Evolutionary conservation across 2,113 vertebrate species (phyloP), one percentile per base, ranked within the genome.

Genomic region (Ameiurus melas): DNA sequence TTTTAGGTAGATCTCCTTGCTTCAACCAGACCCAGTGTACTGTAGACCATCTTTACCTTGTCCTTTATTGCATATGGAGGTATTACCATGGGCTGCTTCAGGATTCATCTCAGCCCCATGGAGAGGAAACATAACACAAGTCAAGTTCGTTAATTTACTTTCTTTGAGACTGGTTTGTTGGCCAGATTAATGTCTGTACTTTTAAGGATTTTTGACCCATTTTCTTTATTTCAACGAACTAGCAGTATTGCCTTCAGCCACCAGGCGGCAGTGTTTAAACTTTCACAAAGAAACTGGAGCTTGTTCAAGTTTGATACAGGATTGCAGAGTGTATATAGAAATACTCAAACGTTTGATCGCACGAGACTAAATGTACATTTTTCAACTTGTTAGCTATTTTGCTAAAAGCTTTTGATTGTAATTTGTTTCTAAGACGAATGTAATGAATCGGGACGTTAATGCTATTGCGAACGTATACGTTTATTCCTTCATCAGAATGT

Each of bases 231-330:
- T 71, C n/a, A 80, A 58, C 36, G 30, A 36, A 58, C 12, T 25
- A 39, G 70, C 27, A 86, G 47, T 64, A 51, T 17, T n/a, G 4
- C 0, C 2, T 75, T 55, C 8, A 43, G 51, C 84, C 89, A 86
- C 68, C 62, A 88, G 86, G 81, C 85, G 86, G 79, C 79, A 39
- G 58, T 85, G 8, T 33, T 82, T 33, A 30, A 43, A 3, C 39
- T 13, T 47, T 47, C 3, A 25, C 27, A 55, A 39, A 25, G 39
- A 55, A 47, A 43, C 30, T 36, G 68, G 30, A 0, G 33, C 33
- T 22, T 39, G 70, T 51, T 51, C 8, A 25, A 16, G 27, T 1
- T 14, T 12, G n/a, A 66, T 14, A n/a, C 14, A 33, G 6, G 22
- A 64, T 64, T 64, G 22, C 60, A 64, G 64, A 13, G 64, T 68